Conservation (phyloP, 2,888 invertebrate species). For the Caenorhabditis sp. region DNA sequence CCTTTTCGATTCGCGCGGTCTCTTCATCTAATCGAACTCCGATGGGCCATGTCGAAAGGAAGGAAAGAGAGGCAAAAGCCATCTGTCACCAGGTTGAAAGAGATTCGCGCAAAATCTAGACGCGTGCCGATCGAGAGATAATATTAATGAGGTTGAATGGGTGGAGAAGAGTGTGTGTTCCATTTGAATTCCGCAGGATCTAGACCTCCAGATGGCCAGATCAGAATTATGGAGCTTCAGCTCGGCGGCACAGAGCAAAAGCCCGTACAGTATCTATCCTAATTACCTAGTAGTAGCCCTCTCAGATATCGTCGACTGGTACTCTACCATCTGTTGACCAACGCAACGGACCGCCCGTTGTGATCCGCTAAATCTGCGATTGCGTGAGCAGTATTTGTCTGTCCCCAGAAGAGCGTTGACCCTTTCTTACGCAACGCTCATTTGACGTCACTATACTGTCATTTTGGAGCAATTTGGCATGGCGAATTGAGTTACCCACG, state of each 20-base stretch:
- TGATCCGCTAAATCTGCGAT: constrained; percentile 47
- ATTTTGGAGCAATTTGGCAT: constrained; percentile 13
- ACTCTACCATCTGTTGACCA: constrained; percentile 3
- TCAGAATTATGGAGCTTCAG: too few species aligned
- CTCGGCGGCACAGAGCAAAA: not conserved
- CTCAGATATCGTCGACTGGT: too few species aligned
- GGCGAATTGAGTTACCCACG: constrained; percentile 17
- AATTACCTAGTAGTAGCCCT: too few species aligned
- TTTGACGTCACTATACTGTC: not conserved
- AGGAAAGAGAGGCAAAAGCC: constrained; percentile 36
- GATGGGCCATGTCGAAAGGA: constrained; percentile 32
- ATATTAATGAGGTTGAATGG: constrained; percentile 44
- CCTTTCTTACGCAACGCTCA: constrained; percentile 12
- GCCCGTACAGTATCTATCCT: not conserved
- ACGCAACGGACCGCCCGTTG: not conserved
- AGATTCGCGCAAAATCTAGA: constrained; percentile 37
- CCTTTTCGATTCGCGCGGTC: not conserved
- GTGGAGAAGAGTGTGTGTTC: not conserved
- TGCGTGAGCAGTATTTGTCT: constrained; percentile 21
- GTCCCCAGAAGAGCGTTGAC: constrained; percentile 18
- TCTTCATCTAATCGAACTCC: constrained; percentile 20
- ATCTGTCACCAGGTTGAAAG: constrained; percentile 56
- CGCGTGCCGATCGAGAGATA: constrained; percentile 44
- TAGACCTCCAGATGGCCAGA: constrained; percentile 17
- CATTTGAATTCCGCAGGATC: constrained; percentile 48